phyloP scores from a whole-genome alignment of 2,888 invertebrate species.

The Crematogaster levior region DNA sequence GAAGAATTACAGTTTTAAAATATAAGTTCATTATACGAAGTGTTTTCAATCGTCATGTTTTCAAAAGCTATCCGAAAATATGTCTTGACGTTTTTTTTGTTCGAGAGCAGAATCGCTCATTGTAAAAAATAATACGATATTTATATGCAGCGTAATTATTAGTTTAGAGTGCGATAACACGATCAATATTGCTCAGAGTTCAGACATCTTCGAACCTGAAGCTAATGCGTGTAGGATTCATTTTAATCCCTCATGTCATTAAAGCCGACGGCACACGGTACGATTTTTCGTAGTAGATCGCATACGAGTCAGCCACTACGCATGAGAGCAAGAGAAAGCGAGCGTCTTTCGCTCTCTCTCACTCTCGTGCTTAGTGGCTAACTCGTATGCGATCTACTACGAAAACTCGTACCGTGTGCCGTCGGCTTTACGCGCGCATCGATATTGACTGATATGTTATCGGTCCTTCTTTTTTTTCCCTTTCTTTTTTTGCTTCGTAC shows the following conservation, averaged over 20 bases:
- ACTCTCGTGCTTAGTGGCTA: no score
- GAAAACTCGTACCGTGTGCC: no score
- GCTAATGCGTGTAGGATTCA: slow-evolving; percentile 11
- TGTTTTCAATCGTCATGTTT: neutral
- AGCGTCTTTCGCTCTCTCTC: no score
- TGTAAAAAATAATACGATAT: neutral
- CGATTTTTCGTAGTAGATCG: no score
- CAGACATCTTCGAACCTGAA: neutral
- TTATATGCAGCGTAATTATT: neutral
- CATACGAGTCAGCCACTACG: no score
- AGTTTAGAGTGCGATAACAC: neutral
- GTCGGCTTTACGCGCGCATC: slow-evolving; percentile 2
- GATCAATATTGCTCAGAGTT: slow-evolving; percentile 21
- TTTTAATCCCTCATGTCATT: slow-evolving; percentile 10
- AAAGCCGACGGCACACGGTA: no score
- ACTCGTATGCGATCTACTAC: no score
- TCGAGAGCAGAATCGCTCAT: neutral
- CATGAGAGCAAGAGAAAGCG: no score
- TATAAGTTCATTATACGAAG: neutral
- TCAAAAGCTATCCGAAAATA: neutral
- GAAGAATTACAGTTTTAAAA: neutral
- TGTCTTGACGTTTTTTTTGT: neutral
- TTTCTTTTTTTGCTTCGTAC: neutral
- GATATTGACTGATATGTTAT: neutral
- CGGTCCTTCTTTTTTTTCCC: neutral